Conservation (phyloP, 2,888 invertebrate species). For the Pteria penguin region DNA sequence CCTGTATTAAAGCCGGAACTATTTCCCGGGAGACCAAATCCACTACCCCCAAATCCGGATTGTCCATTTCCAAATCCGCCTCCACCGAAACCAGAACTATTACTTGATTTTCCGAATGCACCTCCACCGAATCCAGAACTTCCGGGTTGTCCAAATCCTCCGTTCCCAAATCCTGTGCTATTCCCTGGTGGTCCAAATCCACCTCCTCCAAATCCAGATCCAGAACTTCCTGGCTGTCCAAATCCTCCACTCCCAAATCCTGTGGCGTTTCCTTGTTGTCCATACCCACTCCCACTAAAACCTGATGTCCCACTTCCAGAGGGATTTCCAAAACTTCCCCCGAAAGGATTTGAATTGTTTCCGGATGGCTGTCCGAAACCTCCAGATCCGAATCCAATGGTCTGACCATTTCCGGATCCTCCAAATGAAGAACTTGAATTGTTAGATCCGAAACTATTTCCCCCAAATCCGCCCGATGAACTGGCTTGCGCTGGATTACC, state of each 20-base stretch:
- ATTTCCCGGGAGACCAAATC: neutral
- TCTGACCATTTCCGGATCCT: neutral
- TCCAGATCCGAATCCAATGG: neutral
- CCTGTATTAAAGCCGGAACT: neutral
- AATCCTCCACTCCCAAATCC: slow-evolving; percentile 1
- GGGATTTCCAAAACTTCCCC: neutral
- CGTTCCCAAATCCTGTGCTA: neutral
- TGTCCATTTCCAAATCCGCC: neutral
- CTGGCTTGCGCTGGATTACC: neutral
- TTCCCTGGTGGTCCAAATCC: neutral
- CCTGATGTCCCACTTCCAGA: slow-evolving; percentile 1
- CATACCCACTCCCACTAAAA: neutral
- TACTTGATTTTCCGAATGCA: neutral
- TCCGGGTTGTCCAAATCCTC: slow-evolving; percentile 6
- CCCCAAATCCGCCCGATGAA: slow-evolving; percentile 17
- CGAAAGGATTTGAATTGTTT: neutral
- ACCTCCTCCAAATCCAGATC: slow-evolving; percentile 14
- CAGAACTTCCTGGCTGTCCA: neutral
- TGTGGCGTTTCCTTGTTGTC: neutral
- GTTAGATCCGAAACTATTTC: neutral
- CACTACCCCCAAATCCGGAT: slow-evolving; percentile 1
- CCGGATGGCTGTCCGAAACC: neutral
- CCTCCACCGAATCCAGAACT: slow-evolving; percentile 9
- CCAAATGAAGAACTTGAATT: neutral
- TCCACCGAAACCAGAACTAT: neutral